Percentiles rank a stretch among this genome's conserved stretches.
Evolutionary conservation across 2,797 vertebrate genomes (phyloP).

Genomic region (Pseudopleuronectes americanus): DNA sequence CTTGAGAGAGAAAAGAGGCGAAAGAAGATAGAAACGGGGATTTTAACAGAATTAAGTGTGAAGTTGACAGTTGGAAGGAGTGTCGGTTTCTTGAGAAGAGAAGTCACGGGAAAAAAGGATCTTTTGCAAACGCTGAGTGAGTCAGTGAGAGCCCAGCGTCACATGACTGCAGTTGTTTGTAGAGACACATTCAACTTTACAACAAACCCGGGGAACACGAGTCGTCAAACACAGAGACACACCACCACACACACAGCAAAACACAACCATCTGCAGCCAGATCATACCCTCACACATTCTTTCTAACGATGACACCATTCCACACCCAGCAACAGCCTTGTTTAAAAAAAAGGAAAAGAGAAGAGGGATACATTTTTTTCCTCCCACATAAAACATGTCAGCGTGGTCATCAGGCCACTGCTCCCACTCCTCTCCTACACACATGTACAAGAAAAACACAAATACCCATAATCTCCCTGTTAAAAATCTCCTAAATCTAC

Average conservation of each 20-base stretch:
- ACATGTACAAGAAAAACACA: conserved; percentile 4
- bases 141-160: conserved; percentile 55
- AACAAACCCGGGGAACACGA: conserved; percentile 68
- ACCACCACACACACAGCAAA: conserved; percentile 11
- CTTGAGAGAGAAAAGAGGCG: conserved; percentile 35
- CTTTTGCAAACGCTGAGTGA: conserved; percentile 38
- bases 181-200: conserved; percentile 63
- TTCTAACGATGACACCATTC: conserved; percentile 54
- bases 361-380: background rate
- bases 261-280: conserved; percentile 41
- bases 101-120: background rate
- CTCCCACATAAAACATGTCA: conserved; percentile 41
- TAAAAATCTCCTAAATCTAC: conserved; percentile 18
- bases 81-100: background rate
- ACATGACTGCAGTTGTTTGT: conserved; percentile 74
- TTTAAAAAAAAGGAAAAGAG: conserved; percentile 22
- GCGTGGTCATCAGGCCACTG: conserved; percentile 24
- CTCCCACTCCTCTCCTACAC: conserved; percentile 10
- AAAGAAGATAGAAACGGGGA: conserved; percentile 37
- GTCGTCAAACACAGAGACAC: conserved; percentile 31
- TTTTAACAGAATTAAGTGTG: conserved; percentile 27
- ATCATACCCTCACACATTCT: conserved; percentile 56
- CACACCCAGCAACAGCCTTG: conserved; percentile 58
- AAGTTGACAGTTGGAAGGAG: background rate
- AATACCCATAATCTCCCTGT: background rate